phyloP scores from a whole-genome alignment of 2,888 invertebrate species.

The Callimorpha dominula region DNA sequence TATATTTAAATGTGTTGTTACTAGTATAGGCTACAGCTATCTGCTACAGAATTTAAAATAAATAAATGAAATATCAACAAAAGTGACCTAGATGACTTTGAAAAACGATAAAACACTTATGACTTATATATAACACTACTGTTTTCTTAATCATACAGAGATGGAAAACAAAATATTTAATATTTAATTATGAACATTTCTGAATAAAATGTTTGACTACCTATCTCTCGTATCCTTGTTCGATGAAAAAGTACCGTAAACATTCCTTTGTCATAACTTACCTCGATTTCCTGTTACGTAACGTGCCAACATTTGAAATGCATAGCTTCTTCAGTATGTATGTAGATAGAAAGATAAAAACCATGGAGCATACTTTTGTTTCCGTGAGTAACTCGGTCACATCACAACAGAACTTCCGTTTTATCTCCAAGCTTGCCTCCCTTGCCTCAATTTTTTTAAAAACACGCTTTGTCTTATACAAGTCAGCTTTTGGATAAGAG shows the following conservation, averaged over 20 bases:
- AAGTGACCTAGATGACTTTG: no score
- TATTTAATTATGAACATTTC: background rate
- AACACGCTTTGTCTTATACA: slow-evolving; percentile 36
- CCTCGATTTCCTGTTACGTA: background rate
- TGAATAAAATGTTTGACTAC: background rate
- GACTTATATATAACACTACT: no score
- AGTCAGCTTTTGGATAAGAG: slow-evolving; percentile 11
- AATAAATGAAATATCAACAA: no score
- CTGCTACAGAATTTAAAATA: no score
- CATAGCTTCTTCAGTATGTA: slow-evolving; percentile 37
- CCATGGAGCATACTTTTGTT: slow-evolving; percentile 41
- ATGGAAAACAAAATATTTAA: background rate
- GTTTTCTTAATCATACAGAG: background rate
- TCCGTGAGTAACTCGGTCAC: slow-evolving; percentile 59
- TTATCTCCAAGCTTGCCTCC: slow-evolving; percentile 40
- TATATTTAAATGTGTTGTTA: no score
- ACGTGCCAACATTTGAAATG: slow-evolving; percentile 27
- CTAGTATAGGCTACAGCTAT: no score
- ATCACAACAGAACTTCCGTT: slow-evolving; percentile 53
- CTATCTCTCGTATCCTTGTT: background rate
- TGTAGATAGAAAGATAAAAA: slow-evolving; percentile 41
- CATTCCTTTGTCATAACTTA: slow-evolving; percentile 5
- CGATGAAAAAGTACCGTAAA: background rate
- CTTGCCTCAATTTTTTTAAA: slow-evolving; percentile 38
- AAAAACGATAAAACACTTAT: background rate